These are phyloP conservation scores for Ashinkailepas kermadecensis DNA, from an alignment of 2,888 invertebrate species.

Conservation along the genomic window DNA sequence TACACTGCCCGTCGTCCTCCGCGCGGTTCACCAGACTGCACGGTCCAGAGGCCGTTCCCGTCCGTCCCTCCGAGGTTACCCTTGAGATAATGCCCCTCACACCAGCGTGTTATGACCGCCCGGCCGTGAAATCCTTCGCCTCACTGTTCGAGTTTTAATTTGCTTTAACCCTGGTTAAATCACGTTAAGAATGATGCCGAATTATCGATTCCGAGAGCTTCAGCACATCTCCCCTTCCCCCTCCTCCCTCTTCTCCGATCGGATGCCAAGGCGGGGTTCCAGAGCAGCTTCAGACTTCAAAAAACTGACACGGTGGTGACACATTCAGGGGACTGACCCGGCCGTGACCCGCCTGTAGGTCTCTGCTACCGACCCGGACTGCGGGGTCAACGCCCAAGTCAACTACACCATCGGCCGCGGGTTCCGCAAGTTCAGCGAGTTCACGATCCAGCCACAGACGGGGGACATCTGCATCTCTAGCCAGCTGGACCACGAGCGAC, in stretches of 20 bases:
- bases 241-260: not conserved
- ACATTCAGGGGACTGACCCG: not conserved
- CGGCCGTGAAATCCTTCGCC: too few relatives aligned
- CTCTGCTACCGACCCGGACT: constrained; percentile 91
- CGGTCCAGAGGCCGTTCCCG: too few relatives aligned
- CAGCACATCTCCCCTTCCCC: not conserved
- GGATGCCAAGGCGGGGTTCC: not conserved
- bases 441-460: constrained; percentile 61
- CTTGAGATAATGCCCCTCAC: too few relatives aligned
- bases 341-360: constrained; percentile 58
- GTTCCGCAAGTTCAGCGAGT: constrained; percentile 50
- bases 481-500: constrained; percentile 73
- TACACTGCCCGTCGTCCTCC: too few relatives aligned
- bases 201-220: not conserved
- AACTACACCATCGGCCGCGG: constrained; percentile 88
- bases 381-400: constrained; percentile 80
- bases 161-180: not conserved
- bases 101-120: too few relatives aligned
- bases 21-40: too few relatives aligned
- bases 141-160: too few relatives aligned
- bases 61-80: too few relatives aligned
- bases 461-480: constrained; percentile 83
- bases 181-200: not conserved
- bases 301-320: not conserved
- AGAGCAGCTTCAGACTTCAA: not conserved